A percentile compares a stretch with the other conserved stretches of the same genome.
Evolutionary conservation across 2,888 invertebrate species (phyloP).

Genomic region (Escarpia spicata): DNA sequence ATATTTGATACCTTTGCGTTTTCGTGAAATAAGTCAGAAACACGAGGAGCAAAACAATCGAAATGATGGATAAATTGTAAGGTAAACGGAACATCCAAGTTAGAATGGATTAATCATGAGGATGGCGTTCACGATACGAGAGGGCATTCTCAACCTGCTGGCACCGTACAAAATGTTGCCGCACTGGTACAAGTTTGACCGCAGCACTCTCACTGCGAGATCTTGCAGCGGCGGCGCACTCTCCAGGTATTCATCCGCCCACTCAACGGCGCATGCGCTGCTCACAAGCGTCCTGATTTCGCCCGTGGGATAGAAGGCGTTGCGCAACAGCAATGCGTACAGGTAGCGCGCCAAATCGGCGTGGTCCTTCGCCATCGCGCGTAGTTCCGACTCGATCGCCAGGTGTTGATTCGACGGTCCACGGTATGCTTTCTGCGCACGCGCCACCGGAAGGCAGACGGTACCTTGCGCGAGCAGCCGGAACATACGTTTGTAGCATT

Average conservation of each 20-base stretch:
- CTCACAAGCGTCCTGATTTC: constrained; percentile 31
- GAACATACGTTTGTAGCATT: constrained; percentile 43
- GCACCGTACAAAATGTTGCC: constrained; percentile 41
- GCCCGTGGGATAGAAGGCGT: constrained; percentile 39
- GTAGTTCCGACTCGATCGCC: constrained; percentile 38
- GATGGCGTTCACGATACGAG: constrained; percentile 33
- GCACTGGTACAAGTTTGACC: constrained; percentile 33
- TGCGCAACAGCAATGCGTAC: constrained; percentile 37
- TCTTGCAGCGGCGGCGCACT: constrained; percentile 37
- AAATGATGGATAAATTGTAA: background rate
- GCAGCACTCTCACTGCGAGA: constrained; percentile 34
- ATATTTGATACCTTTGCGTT: too few species aligned
- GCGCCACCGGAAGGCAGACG: constrained; percentile 35
- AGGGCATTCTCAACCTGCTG: constrained; percentile 33
- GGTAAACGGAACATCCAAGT: constrained; percentile 13
- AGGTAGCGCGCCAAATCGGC: constrained; percentile 38
- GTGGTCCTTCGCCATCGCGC: constrained; percentile 38
- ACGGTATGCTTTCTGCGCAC: background rate
- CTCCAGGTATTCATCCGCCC: constrained; percentile 38
- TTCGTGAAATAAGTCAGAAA: too few species aligned
- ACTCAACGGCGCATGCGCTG: constrained; percentile 22
- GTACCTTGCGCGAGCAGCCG: constrained; percentile 38
- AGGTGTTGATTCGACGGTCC: constrained; percentile 25
- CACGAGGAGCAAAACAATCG: too few species aligned
- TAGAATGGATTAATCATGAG: constrained; percentile 39